Evolutionary conservation across 2,888 invertebrate genomes (phyloP).

Genomic region (Microplitis deprimator): DNA sequence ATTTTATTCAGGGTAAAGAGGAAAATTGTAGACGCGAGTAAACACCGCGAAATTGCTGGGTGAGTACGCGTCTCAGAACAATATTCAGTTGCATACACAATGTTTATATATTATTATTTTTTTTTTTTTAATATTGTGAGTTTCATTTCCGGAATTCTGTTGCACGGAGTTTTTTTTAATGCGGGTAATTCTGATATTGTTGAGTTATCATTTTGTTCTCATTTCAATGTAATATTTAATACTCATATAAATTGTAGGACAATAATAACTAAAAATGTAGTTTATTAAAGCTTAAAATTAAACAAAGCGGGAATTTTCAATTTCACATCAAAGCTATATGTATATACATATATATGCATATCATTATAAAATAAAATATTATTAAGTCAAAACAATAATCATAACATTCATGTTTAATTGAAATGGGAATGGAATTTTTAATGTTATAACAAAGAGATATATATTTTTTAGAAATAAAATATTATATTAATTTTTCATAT

Average conservation of each 20-base stretch:
- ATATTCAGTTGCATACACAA: neutral
- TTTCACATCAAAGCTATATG: neutral
- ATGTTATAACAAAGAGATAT: no score
- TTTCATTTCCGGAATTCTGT: neutral
- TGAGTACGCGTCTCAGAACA: neutral
- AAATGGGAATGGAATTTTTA: no score
- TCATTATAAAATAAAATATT: no score
- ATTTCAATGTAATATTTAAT: slow-evolving; percentile 2
- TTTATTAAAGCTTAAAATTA: neutral
- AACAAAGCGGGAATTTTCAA: neutral
- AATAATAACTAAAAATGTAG: neutral
- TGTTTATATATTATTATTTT: neutral
- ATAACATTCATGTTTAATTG: no score
- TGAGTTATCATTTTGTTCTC: neutral
- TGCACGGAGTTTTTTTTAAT: neutral
- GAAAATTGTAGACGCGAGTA: neutral
- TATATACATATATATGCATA: neutral
- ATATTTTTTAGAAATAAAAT: no score
- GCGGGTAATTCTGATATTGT: no score
- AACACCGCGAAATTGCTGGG: slow-evolving; percentile 9
- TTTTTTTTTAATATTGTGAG: neutral
- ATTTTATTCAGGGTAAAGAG: neutral
- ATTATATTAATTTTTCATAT: no score
- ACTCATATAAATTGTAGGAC: neutral
- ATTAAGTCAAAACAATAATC: no score